phyloP scores from a whole-genome alignment of 2,797 vertebrate genomes.

The Hapalemur alaotrensis region DNA sequence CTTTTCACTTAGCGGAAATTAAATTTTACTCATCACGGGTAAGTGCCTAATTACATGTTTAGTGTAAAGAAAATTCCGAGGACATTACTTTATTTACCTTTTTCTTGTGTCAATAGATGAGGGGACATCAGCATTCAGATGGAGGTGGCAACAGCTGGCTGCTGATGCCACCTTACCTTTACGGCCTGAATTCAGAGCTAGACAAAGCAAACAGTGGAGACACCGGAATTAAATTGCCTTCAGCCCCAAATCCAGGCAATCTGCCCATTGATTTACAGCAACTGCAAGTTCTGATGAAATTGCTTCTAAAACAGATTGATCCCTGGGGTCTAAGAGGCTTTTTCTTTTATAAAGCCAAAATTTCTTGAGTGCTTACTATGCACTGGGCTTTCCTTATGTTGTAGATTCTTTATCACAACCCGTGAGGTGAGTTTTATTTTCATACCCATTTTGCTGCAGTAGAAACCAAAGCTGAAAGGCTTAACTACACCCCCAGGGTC shows the following conservation, averaged over 20 bases:
- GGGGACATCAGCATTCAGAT: conserved; percentile 47
- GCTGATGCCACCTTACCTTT: conserved; percentile 42
- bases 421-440: background rate
- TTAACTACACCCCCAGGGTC: background rate
- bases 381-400: background rate
- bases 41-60: conserved; percentile 79
- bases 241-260: conserved; percentile 55
- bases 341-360: background rate
- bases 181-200: conserved; percentile 44
- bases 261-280: conserved; percentile 54
- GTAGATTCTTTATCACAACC: background rate
- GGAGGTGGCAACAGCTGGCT: conserved; percentile 45
- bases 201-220: conserved; percentile 38
- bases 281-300: conserved; percentile 57
- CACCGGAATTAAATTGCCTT: conserved; percentile 42
- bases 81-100: conserved; percentile 74
- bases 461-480: background rate
- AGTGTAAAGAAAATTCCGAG: conserved; percentile 74
- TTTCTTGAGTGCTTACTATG: background rate
- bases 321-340: background rate
- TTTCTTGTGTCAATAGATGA: conserved; percentile 60
- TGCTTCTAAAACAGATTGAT: conserved; percentile 53
- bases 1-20: conserved; percentile 77
- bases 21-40: conserved; percentile 74
- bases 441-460: background rate